Evolutionary conservation across 2,888 invertebrate genomes (phyloP).

Genomic region (Carterocephalus palaemon): DNA sequence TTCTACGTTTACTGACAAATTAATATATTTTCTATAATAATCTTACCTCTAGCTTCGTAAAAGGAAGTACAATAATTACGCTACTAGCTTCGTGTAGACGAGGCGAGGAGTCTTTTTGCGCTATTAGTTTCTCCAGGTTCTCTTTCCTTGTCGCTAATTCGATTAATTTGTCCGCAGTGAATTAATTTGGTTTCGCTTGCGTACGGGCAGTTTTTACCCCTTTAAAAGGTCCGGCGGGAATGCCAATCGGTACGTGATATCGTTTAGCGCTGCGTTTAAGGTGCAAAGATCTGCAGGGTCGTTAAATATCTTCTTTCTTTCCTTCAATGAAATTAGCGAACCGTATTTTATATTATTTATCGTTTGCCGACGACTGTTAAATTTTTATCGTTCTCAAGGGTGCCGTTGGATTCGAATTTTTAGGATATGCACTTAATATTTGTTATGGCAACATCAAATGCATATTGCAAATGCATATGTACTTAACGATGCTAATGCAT

Average conservation of each 20-base stretch:
- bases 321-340: conserved; percentile 45
- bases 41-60: no score
- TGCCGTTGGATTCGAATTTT: background rate
- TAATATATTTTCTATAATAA: no score
- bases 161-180: conserved; percentile 53
- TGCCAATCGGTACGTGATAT: conserved; percentile 44
- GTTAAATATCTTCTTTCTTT: no score
- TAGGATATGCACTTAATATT: conserved; percentile 7
- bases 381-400: conserved; percentile 2
- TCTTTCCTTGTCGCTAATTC: conserved; percentile 37
- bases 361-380: conserved; percentile 1
- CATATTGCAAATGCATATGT: no score
- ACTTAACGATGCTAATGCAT: no score
- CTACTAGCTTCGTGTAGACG: conserved; percentile 18
- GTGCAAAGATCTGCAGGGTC: no score
- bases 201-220: conserved; percentile 31
- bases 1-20: no score
- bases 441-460: no score
- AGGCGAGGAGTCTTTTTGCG: conserved; percentile 23
- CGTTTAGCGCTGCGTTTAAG: conserved; percentile 37
- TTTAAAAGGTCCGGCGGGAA: conserved; percentile 41
- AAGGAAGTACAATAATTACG: no score
- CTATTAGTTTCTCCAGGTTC: conserved; percentile 16
- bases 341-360: conserved; percentile 15
- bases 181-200: conserved; percentile 40